Percentiles rank a stretch among this genome's conserved stretches.
Conservation (phyloP, 2,797 vertebrate genomes). For the Rhinoraja longicauda region DNA sequence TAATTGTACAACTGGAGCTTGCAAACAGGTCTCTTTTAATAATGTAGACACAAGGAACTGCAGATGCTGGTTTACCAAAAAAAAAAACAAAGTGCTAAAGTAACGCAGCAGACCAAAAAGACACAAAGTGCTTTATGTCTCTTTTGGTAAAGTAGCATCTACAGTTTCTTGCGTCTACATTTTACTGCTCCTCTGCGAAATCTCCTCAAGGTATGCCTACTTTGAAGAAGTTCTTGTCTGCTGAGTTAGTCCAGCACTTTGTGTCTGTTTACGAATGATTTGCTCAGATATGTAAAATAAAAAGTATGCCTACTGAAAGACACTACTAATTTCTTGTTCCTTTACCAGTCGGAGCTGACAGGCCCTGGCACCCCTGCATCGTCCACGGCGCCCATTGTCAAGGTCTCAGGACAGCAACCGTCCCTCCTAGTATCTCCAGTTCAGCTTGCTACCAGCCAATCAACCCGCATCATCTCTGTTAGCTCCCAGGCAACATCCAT, state of each 20-base stretch:
- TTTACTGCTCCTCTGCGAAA: too few relatives aligned
- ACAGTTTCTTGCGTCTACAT: too few relatives aligned
- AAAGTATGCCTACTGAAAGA: background rate
- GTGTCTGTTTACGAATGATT: background rate
- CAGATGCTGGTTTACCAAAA: too few relatives aligned
- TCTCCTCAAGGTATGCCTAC: too few relatives aligned
- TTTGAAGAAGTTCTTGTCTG: too few relatives aligned
- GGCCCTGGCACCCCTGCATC: background rate
- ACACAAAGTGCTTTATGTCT: too few relatives aligned
- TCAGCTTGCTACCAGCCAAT: slow-evolving; percentile 67
- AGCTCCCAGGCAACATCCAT: background rate
- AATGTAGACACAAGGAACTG: too few relatives aligned
- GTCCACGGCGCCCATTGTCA: slow-evolving; percentile 51
- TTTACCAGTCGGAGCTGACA: background rate
- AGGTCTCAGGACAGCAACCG: slow-evolving; percentile 49
- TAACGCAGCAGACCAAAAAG: too few relatives aligned
- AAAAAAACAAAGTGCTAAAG: too few relatives aligned
- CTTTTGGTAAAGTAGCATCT: too few relatives aligned
- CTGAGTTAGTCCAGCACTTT: too few relatives aligned
- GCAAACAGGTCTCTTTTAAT: background rate
- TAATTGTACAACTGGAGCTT: background rate
- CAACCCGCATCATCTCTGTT: background rate
- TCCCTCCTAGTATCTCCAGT: slow-evolving; percentile 57
- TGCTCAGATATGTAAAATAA: background rate
- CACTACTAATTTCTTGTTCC: background rate